A percentile compares a stretch with the other conserved stretches of the same genome.
These are phyloP conservation scores for Lycopodina hypogea DNA, from an alignment of 37 sponge, comb jelly and placozoan species.

Conservation along the genomic window DNA sequence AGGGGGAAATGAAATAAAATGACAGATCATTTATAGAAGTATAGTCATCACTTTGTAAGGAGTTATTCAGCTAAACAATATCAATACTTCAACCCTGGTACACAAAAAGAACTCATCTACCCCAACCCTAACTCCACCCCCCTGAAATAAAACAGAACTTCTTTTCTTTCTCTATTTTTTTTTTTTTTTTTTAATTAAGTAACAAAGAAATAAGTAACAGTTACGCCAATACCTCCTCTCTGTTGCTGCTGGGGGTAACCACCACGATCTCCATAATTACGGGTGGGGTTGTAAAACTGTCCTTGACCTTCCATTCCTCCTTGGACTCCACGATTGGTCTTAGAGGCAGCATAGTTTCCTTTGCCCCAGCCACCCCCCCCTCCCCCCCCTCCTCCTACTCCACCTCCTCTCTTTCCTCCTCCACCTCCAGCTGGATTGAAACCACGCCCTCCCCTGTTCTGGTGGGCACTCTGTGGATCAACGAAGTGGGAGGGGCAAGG, in stretches of 20 bases:
- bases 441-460: conserved; percentile 3
- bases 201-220: no score
- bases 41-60: no score
- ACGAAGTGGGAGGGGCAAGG: neutral
- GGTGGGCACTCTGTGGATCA: neutral
- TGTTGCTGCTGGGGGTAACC: neutral
- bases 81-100: no score
- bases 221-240: no score
- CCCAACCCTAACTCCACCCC: no score
- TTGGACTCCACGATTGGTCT: neutral
- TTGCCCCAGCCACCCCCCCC: neutral
- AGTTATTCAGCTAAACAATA: no score
- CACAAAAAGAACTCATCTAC: no score
- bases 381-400: conserved; percentile 2
- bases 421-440: neutral
- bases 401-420: neutral
- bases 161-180: no score
- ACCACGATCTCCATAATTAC: conserved; percentile 10
- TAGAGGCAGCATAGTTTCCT: neutral
- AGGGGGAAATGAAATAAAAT: no score
- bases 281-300: neutral
- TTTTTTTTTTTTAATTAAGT: no score
- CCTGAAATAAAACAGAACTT: no score
- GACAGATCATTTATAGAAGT: no score
- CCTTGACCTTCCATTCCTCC: conserved; percentile 62